These are phyloP conservation scores for Catocala fraxini DNA, from an alignment of 2,888 invertebrate species.

Conservation along the genomic window DNA sequence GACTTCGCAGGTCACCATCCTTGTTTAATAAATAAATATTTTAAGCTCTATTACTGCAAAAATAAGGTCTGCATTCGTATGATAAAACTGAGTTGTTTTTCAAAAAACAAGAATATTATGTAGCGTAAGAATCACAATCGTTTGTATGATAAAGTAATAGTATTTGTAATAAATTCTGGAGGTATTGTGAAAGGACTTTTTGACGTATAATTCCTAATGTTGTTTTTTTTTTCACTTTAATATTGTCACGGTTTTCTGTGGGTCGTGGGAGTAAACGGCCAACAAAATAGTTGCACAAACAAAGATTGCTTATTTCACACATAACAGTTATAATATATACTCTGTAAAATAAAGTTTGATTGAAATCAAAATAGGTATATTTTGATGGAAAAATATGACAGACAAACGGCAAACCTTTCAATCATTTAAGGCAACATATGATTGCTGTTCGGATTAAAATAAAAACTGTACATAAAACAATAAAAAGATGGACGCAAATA, in stretches of 20 bases:
- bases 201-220: slow-evolving; percentile 46
- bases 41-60: slow-evolving; percentile 4
- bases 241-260: slow-evolving; percentile 27
- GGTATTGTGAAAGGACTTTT: slow-evolving; percentile 38
- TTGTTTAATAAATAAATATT: slow-evolving; percentile 28
- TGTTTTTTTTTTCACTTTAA: slow-evolving; percentile 29
- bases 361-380: no score
- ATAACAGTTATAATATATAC: no score
- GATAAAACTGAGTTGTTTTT: slow-evolving; percentile 38
- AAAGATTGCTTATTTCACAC: background rate
- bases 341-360: background rate
- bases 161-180: slow-evolving; percentile 49
- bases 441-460: no score
- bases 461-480: no score
- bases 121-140: slow-evolving; percentile 52
- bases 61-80: slow-evolving; percentile 27
- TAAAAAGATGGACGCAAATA: no score
- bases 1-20: slow-evolving; percentile 56
- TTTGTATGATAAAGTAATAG: slow-evolving; percentile 53
- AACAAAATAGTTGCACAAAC: slow-evolving; percentile 3
- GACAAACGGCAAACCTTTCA: no score
- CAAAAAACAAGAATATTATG: slow-evolving; percentile 45
- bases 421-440: no score
- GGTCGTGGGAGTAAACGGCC: slow-evolving; percentile 36
- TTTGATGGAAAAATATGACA: no score